Percentiles rank a stretch among this genome's conserved stretches.
Evolutionary conservation across 2,797 vertebrate genomes (phyloP).

Genomic region (Neoniphon sammara): DNA sequence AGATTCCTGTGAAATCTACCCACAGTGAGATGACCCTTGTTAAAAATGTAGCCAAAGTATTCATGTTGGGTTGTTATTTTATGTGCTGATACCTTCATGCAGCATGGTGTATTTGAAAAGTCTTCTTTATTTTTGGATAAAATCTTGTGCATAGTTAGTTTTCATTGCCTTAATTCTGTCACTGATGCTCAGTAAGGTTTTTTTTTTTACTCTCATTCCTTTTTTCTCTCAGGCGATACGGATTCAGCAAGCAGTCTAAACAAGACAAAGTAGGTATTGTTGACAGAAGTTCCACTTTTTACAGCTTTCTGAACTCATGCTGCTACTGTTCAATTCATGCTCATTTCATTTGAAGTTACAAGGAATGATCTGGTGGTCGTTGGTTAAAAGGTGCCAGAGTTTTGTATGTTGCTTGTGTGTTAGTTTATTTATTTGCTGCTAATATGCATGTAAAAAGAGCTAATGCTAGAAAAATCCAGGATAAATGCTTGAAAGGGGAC

Average conservation of each 20-base stretch:
- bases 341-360: no score
- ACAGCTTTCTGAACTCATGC: no score
- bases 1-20: not conserved
- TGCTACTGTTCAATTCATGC: no score
- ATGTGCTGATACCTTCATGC: constrained; percentile 27
- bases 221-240: constrained; percentile 85
- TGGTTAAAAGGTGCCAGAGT: no score
- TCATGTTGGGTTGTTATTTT: constrained; percentile 1
- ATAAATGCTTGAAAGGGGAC: no score
- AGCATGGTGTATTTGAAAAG: constrained; percentile 29
- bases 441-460: no score
- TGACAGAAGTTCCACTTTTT: not conserved
- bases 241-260: constrained; percentile 90
- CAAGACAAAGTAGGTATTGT: constrained; percentile 86
- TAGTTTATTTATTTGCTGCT: no score
- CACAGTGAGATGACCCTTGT: not conserved
- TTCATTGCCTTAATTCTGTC: not conserved
- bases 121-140: not conserved
- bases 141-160: not conserved
- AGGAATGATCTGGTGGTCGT: no score
- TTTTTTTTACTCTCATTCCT: constrained; percentile 6
- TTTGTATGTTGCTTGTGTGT: no score
- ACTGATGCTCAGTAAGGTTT: not conserved
- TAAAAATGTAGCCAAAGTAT: not conserved
- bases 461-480: no score